These are phyloP conservation scores for Corbicula japonica DNA, from an alignment of 2,888 invertebrate species.

Conservation along the genomic window DNA sequence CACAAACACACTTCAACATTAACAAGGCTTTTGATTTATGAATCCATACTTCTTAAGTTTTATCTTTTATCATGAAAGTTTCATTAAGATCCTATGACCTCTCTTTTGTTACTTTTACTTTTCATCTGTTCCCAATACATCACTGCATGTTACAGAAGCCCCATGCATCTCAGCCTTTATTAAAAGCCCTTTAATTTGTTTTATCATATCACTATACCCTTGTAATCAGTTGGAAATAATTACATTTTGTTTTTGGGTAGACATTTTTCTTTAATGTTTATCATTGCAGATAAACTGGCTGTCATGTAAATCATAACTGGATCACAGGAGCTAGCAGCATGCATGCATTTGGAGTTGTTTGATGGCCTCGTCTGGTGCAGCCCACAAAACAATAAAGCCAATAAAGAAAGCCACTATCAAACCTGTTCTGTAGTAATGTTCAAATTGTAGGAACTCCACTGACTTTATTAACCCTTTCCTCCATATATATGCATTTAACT, in stretches of 20 bases:
- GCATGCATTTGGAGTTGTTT: slow-evolving; percentile 44
- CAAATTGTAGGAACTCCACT: too few species aligned
- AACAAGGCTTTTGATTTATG: too few species aligned
- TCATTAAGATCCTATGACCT: slow-evolving; percentile 12
- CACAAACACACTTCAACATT: too few species aligned
- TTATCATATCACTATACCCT: slow-evolving; percentile 44
- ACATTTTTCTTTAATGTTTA: slow-evolving; percentile 61
- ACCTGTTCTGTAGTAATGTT: background rate
- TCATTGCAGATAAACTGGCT: slow-evolving; percentile 46
- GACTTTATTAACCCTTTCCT: too few species aligned
- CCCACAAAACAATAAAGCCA: slow-evolving; percentile 3
- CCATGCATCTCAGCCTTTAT: slow-evolving; percentile 18
- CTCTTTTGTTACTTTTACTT: slow-evolving; percentile 23
- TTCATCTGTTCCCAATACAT: slow-evolving; percentile 37
- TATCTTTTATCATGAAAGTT: slow-evolving; percentile 30
- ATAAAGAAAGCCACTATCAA: slow-evolving; percentile 13
- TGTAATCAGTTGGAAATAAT: slow-evolving; percentile 45
- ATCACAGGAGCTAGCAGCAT: slow-evolving; percentile 36
- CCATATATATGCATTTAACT: too few species aligned
- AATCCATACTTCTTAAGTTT: too few species aligned
- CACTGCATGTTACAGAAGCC: slow-evolving; percentile 6
- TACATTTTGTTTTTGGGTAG: slow-evolving; percentile 52
- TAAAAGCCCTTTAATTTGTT: slow-evolving; percentile 40
- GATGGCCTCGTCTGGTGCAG: slow-evolving; percentile 11
- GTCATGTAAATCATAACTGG: slow-evolving; percentile 62